phyloP scores from a whole-genome alignment of 2,797 vertebrate species.

The Lagocephalus sceleratus region DNA sequence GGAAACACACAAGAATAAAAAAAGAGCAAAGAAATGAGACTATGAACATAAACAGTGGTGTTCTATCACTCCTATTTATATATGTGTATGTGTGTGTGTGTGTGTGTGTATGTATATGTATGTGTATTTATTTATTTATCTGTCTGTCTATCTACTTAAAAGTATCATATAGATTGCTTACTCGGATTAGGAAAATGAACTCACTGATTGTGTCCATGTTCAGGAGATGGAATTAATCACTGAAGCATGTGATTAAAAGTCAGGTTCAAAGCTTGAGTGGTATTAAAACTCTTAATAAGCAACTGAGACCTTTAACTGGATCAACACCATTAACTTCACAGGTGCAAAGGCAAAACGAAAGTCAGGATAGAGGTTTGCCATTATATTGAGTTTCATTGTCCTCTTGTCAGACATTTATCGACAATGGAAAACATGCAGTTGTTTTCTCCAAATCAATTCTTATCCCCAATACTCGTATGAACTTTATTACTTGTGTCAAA shows the following conservation, averaged over 20 bases:
- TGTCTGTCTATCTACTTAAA: too few species aligned
- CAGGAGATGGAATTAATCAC: not conserved
- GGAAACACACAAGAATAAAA: not conserved
- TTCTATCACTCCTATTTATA: not conserved
- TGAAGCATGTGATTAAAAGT: too few species aligned
- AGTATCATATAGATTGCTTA: not conserved
- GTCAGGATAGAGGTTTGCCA: not conserved
- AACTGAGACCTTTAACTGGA: not conserved
- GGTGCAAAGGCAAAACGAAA: not conserved
- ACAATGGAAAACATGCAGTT: not conserved
- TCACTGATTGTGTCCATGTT: not conserved
- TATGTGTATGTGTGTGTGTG: too few species aligned
- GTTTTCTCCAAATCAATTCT: slow-evolving; percentile 8
- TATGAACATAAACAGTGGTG: not conserved
- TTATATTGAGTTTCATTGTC: too few species aligned
- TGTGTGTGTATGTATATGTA: too few species aligned
- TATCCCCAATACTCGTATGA: slow-evolving; percentile 1
- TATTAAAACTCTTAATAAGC: not conserved
- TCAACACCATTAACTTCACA: not conserved
- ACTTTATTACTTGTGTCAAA: slow-evolving; percentile 9
- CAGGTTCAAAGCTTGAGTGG: not conserved
- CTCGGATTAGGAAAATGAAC: not conserved
- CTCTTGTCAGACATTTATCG: not conserved
- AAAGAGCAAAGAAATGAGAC: not conserved
- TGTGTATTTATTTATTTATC: too few species aligned